A percentile compares a stretch with the other conserved stretches of the same genome.
Evolutionary conservation across 2,113 vertebrate genomes (phyloP).

Genomic region (Triplophysa rosa): DNA sequence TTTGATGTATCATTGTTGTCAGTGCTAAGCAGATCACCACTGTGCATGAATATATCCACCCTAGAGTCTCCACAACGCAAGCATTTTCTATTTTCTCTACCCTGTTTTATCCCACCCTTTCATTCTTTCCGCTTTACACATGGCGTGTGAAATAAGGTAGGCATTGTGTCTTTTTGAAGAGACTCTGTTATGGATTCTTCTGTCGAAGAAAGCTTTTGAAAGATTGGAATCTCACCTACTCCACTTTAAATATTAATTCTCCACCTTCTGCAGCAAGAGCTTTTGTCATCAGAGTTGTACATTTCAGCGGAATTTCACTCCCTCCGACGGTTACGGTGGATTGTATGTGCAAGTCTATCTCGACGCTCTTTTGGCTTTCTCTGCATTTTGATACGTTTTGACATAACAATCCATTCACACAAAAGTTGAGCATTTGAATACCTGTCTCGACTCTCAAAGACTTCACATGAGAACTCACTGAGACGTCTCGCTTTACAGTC

Average conservation of each 20-base stretch:
- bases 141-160: conserved; percentile 18
- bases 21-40: conserved; percentile 67
- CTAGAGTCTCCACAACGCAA: conserved; percentile 52
- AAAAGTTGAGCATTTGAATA: conserved; percentile 34
- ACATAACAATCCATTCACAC: conserved; percentile 39
- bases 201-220: conserved; percentile 32
- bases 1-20: conserved; percentile 74
- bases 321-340: not conserved
- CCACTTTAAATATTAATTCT: conserved; percentile 54
- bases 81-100: conserved; percentile 27
- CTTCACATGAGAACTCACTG: conserved; percentile 7
- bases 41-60: conserved; percentile 62
- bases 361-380: conserved; percentile 26
- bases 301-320: conserved; percentile 17
- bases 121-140: conserved; percentile 31
- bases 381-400: conserved; percentile 38
- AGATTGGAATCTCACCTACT: conserved; percentile 41
- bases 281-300: conserved; percentile 33
- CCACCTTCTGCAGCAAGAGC: conserved; percentile 5
- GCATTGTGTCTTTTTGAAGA: conserved; percentile 1
- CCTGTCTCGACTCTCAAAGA: conserved; percentile 39
- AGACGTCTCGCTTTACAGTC: conserved; percentile 19
- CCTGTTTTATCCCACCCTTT: conserved; percentile 5
- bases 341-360: not conserved
- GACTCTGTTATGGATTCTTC: conserved; percentile 6